phyloP scores from a whole-genome alignment of 2,797 vertebrate species.

The Chromis chromis region DNA sequence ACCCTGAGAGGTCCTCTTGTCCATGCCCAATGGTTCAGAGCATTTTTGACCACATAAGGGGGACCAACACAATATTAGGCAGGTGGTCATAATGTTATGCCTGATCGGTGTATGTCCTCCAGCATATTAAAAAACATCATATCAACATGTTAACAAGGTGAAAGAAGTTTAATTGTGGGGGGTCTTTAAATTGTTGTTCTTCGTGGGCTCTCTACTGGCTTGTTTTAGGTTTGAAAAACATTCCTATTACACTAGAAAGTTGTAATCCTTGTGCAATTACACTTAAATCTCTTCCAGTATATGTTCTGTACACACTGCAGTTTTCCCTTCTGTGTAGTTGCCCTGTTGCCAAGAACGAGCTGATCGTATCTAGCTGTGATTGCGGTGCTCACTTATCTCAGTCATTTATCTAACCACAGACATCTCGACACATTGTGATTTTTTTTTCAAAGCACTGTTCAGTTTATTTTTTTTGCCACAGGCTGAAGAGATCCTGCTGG shows the following conservation, averaged over 20 bases:
- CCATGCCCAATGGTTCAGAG: too few relatives aligned
- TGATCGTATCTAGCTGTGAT: slow-evolving; percentile 48
- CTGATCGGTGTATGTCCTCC: too few relatives aligned
- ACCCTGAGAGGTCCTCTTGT: too few relatives aligned
- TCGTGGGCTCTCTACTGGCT: not conserved
- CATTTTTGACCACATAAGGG: too few relatives aligned
- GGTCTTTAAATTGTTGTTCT: not conserved
- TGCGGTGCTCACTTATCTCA: slow-evolving; percentile 39
- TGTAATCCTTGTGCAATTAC: not conserved
- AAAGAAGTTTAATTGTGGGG: too few relatives aligned
- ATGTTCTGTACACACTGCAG: slow-evolving; percentile 3
- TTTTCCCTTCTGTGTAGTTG: slow-evolving; percentile 23
- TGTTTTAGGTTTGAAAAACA: slow-evolving; percentile 21
- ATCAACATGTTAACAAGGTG: too few relatives aligned
- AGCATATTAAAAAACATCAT: too few relatives aligned
- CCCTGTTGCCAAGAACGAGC: slow-evolving; percentile 43
- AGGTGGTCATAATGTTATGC: too few relatives aligned
- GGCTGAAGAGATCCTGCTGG: slow-evolving; percentile 30
- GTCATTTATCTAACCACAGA: slow-evolving; percentile 56
- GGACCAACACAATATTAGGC: too few relatives aligned
- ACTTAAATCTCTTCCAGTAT: not conserved
- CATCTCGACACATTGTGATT: slow-evolving; percentile 35
- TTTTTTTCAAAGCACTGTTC: slow-evolving; percentile 50
- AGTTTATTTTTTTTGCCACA: slow-evolving; percentile 49
- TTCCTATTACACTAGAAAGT: not conserved